Conservation (phyloP, 2,797 vertebrate species). For the Amblyopsis hoosieri region DNA sequence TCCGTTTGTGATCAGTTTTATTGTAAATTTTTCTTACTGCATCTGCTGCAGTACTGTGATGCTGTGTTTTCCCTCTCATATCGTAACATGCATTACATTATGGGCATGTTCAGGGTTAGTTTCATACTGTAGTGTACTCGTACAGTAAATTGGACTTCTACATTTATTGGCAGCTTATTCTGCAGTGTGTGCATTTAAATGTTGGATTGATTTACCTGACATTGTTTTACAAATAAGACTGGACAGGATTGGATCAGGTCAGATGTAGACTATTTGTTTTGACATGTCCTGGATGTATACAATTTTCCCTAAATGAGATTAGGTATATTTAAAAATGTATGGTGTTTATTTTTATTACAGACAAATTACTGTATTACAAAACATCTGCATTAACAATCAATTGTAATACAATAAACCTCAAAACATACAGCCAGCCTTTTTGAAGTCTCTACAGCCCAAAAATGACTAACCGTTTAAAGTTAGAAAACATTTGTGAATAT, state of each 20-base stretch:
- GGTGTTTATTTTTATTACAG: background rate
- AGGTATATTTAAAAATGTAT: background rate
- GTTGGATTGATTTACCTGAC: constrained; percentile 59
- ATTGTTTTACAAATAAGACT: constrained; percentile 42
- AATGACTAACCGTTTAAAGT: background rate
- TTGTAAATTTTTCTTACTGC: background rate
- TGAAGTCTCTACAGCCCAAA: background rate
- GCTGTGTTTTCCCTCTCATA: no score
- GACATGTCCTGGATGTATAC: constrained; percentile 14
- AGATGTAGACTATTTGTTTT: constrained; percentile 20
- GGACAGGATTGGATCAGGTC: constrained; percentile 23
- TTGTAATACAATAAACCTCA: constrained; percentile 21
- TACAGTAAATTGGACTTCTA: constrained; percentile 14
- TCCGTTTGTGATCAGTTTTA: background rate
- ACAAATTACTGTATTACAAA: background rate
- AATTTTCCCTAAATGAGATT: constrained; percentile 43
- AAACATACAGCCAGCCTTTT: constrained; percentile 13
- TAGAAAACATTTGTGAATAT: constrained; percentile 1
- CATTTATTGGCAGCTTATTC: constrained; percentile 23
- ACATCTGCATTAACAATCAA: constrained; percentile 7
- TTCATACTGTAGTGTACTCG: constrained; percentile 6
- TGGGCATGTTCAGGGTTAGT: constrained; percentile 36
- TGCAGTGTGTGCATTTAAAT: constrained; percentile 38
- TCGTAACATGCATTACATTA: background rate
- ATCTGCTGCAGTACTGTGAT: background rate